These are phyloP conservation scores for Apoda limacodes DNA, from an alignment of 2,888 invertebrate genomes.

Conservation along the genomic window DNA sequence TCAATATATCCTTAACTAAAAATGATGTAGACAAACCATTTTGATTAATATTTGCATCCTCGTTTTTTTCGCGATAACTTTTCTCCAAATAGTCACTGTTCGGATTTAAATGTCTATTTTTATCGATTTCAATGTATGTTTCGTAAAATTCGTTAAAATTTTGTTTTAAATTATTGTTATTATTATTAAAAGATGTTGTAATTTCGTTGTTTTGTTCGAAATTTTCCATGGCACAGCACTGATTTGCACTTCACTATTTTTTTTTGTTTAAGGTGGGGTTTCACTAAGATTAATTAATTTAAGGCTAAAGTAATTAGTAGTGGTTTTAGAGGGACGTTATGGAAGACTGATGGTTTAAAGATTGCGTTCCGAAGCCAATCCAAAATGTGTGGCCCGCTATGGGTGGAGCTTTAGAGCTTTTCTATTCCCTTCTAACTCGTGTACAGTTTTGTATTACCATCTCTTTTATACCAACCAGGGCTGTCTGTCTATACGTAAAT, in stretches of 20 bases:
- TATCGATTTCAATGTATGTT: slow-evolving; percentile 29
- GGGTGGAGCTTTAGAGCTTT: slow-evolving; percentile 42
- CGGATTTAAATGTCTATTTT: slow-evolving; percentile 25
- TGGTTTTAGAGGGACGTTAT: slow-evolving; percentile 42
- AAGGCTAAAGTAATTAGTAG: slow-evolving; percentile 35
- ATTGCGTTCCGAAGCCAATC: slow-evolving; percentile 51
- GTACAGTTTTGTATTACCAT: slow-evolving; percentile 18
- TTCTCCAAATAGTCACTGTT: slow-evolving; percentile 19
- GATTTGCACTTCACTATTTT: slow-evolving; percentile 28
- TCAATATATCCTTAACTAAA: slow-evolving; percentile 55
- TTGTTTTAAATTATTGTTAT: slow-evolving; percentile 41
- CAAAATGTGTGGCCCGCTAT: slow-evolving; percentile 31
- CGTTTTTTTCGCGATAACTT: slow-evolving; percentile 34
- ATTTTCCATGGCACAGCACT: slow-evolving; percentile 41
- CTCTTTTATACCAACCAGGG: slow-evolving; percentile 25
- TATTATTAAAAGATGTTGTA: slow-evolving; percentile 45
- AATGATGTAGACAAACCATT: slow-evolving; percentile 47
- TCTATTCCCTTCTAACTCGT: slow-evolving; percentile 25
- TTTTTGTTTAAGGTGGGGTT: too few relatives aligned
- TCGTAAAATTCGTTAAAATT: slow-evolving; percentile 35
- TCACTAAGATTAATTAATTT: slow-evolving; percentile 29
- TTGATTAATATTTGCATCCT: slow-evolving; percentile 27
- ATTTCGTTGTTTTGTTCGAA: slow-evolving; percentile 56
- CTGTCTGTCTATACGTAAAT: slow-evolving; percentile 46
- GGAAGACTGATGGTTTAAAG: slow-evolving; percentile 56